Evolutionary conservation across 2,888 invertebrate genomes (phyloP), one percentile per base, ranked within the genome.

Genomic region (Platycheirus albimanus): DNA sequence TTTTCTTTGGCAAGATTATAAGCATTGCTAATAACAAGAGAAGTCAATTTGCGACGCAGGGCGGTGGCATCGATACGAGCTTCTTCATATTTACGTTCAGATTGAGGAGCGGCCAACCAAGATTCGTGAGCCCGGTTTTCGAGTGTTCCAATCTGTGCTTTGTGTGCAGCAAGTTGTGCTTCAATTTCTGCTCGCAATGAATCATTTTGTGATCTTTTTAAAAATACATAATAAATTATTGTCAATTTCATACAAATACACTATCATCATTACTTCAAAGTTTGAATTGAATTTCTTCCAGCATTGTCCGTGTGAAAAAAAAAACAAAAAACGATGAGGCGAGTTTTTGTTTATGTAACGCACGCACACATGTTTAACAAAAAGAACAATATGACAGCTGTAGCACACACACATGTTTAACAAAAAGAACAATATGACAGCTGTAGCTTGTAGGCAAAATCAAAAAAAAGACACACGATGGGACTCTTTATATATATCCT

Each of bases 41-140:
- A 86, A 6, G 91, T 91, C 76, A 95, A 89, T 85, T 93, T 92
- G 85, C 94, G 93, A 41, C 95, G 91, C 85, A 95, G 89, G 72
- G 93, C 94, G 8, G 94, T 92, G 2, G 95, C 93, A 89, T 96
- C 95, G 79, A 94, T 94, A 88, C 94, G 93, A 6, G 94, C 93
- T 88, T 97, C 97, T 90, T 97, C 97, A 45, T 96, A 92, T 86
- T 95, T 96, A 33, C 97, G 93, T 88, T 96, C 95, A 36, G 95
- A 95, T 87, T 96, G 95, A 58, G 97, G 92, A 11, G 96, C 95
- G 76, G 94, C 93, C 66, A 98, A 93, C 97, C 96, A 96, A 85
- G 95, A 95, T 87, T 96, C 95, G 90, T 97, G 97, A 13, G 96
- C 95, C 85, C 96, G 95, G 87, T 95, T 94, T 90, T 97, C 97